Base-by-base conservation (phyloP, 2,113 vertebrate species). In the Myrmecophaga tridactyla region DNA sequence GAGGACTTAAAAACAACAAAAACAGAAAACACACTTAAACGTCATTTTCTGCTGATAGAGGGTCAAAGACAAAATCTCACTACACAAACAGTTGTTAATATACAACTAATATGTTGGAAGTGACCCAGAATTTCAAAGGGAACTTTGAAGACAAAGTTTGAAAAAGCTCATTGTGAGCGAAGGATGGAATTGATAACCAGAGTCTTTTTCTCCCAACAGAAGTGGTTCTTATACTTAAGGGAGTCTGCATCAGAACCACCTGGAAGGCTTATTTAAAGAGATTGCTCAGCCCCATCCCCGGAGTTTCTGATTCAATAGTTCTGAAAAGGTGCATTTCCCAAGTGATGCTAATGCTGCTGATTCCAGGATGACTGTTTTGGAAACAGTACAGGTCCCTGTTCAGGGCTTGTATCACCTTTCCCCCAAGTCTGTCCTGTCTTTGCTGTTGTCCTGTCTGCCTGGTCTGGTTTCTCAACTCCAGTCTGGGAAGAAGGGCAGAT, bases 201-300 rank as follows among this genome's bases (percentile, higher is more conserved):
- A 88, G 6, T 63, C 48, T 18, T 60, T 39, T 51, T 39, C 92
- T 69, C 39, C 62, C 18, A 17, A 5, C 20, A 46, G 25, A 34
- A 12, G 2, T 15, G 2, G 18, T n/a, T 36, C 60, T 90, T 48
- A 27, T 51, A 69, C 70, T 82, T 73, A 62, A 70, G 23, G 56
- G 56, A 58, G 7, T 20, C 1, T 43, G 34, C 73, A 25, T 39
- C 2, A 7, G 36, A 63, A 60, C 56, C 21, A 36, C 48, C 43
- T 25, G 2, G 15, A 14, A 27, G 31, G 1, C 34, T 51, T 51
- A 14, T n/a, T 31, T 25, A 21, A 51, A 23, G 5, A 25, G 17
- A 12, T 15, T 27, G 10, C 48, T 1, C 13, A 48, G 3, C n/a
- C 56, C 8, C 4, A 0, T 1, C 41, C 29, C 29, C 18, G 31